Evolutionary conservation across 2,113 vertebrate genomes (phyloP).

Genomic region (Epinephelus fuscoguttatus): DNA sequence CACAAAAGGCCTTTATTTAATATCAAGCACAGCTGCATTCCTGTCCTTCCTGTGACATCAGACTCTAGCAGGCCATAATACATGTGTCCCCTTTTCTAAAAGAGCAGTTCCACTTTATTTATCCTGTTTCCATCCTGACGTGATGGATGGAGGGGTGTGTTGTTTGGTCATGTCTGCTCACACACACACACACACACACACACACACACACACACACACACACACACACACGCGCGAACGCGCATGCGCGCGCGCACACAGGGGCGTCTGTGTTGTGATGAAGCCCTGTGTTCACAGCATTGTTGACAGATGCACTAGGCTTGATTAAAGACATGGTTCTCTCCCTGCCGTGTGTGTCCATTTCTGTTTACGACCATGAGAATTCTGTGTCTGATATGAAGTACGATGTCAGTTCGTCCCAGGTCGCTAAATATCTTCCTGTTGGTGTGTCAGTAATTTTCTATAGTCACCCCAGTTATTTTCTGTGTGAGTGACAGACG

Average conservation of each 20-base stretch:
- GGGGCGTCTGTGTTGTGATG: slow-evolving; percentile 50
- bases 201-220: slow-evolving; percentile 31
- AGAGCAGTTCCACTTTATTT: slow-evolving; percentile 58
- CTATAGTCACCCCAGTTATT: slow-evolving; percentile 33
- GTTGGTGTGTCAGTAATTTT: slow-evolving; percentile 41
- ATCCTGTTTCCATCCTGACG: slow-evolving; percentile 13
- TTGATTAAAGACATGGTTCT: slow-evolving; percentile 70
- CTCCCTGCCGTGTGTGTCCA: slow-evolving; percentile 6
- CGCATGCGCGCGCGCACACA: slow-evolving; percentile 18
- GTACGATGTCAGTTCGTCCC: slow-evolving; percentile 15
- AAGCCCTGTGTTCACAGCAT: slow-evolving; percentile 51
- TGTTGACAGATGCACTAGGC: slow-evolving; percentile 68
- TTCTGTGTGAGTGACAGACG: slow-evolving; percentile 47
- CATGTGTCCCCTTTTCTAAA: slow-evolving; percentile 30
- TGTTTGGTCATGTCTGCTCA: slow-evolving; percentile 69
- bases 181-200: neutral
- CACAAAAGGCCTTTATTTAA: neutral
- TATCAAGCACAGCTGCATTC: slow-evolving; percentile 8
- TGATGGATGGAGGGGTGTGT: slow-evolving; percentile 67
- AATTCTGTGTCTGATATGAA: slow-evolving; percentile 33
- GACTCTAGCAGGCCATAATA: slow-evolving; percentile 1
- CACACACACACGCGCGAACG: slow-evolving; percentile 26
- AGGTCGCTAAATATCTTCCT: neutral
- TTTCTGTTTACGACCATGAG: slow-evolving; percentile 23
- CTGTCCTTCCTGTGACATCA: slow-evolving; percentile 2